Evolutionary conservation across 2,888 invertebrate species (phyloP).

Genomic region (Pachymerium ferrugineum): DNA sequence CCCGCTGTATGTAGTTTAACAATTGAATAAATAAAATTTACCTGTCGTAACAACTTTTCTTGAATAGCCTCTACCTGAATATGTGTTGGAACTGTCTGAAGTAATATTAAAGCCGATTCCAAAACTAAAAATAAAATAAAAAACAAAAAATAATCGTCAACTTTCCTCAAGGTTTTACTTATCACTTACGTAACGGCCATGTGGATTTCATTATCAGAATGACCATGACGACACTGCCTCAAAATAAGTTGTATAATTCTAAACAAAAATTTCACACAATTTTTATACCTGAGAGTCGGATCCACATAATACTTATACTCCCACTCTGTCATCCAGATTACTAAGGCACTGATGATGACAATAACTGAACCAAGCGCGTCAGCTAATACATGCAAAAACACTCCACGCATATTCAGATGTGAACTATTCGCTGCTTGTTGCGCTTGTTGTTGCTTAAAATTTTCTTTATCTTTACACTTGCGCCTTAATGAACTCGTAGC

Average conservation of each 20-base stretch:
- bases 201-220: slow-evolving; percentile 78
- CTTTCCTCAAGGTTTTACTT: background rate
- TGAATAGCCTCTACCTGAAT: slow-evolving; percentile 86
- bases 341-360: slow-evolving; percentile 76
- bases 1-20: background rate
- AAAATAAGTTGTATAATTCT: slow-evolving; percentile 28
- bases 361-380: slow-evolving; percentile 94
- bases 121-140: slow-evolving; percentile 53
- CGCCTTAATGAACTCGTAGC: background rate
- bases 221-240: slow-evolving; percentile 73
- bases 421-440: slow-evolving; percentile 41
- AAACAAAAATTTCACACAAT: background rate
- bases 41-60: slow-evolving; percentile 74
- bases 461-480: background rate
- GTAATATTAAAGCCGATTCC: slow-evolving; percentile 87
- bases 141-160: background rate
- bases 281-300: slow-evolving; percentile 64
- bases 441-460: background rate
- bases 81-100: slow-evolving; percentile 98
- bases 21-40: slow-evolving; percentile 30
- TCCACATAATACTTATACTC: slow-evolving; percentile 73
- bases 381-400: slow-evolving; percentile 94
- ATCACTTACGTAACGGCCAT: slow-evolving; percentile 65
- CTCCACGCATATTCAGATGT: slow-evolving; percentile 99
- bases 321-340: slow-evolving; percentile 71